Base-by-base conservation (phyloP, 2,113 vertebrate species). In the Miniopterus natalensis region DNA sequence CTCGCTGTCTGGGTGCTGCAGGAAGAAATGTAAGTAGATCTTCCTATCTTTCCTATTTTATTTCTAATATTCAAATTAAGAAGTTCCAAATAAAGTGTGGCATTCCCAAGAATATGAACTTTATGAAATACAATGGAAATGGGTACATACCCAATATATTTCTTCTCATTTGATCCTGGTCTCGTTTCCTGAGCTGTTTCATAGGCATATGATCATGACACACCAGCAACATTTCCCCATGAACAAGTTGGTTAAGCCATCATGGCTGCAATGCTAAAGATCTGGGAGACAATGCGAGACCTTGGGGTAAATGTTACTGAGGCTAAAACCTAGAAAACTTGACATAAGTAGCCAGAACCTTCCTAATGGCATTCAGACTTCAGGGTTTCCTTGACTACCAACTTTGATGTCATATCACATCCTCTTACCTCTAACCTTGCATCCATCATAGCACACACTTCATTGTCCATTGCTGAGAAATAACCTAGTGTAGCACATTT, bases 71-170 rank as follows among this genome's bases (percentile, higher is more conserved):
- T 84, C 29, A 59, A 49, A 49, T 47, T 57, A 75, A 83, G 8
- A 93, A 65, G 29, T 81, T 57, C 17, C 75, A 70, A 89, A 89
- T 45, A 88, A 89, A 94, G 57, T 49, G 40, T 66, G 15, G 89
- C 57, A 74, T 83, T 57, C 29, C 21, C 36, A 88, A 75, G 77
- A 94, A 47, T 5, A 42, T 51, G 45, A 73, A n/a, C 57, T 40
- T 81, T 63, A 51, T 63, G 49, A 70, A 73, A 66, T 47, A 29
- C 5, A 65, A 5, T 65, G 47, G 49, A 83, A 94, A 51, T 55
- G 57, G 68, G 36, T 73, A 47, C 5, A 10, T 53, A 65, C 27
- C 55, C 74, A 83, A 55, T 74, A 36, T 29, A 74, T 53, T 73
- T 53, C 36, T 88, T 88, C 55, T 71, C 20, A 42, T 94, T 88